A percentile compares a stretch with the other conserved stretches of the same genome.
These are phyloP conservation scores for Aphidius colemani DNA, from an alignment of 2,888 invertebrate genomes.

Conservation along the genomic window DNA sequence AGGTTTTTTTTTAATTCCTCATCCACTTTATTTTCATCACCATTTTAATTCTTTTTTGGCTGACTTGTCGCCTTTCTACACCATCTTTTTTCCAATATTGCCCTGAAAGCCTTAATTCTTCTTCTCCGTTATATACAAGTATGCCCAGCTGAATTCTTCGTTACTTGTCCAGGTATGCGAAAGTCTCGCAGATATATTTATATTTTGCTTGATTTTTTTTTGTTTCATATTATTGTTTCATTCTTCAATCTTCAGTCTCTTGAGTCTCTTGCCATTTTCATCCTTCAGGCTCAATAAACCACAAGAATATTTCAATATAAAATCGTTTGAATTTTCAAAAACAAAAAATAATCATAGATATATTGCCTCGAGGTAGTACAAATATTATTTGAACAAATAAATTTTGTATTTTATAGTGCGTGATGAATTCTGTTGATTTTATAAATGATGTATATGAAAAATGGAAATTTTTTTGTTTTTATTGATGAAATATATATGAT, in stretches of 20 bases:
- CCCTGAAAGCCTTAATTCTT: constrained; percentile 28
- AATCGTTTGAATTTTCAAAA: no score
- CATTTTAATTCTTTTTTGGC: constrained; percentile 1
- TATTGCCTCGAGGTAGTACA: no score
- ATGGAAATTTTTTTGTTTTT: no score
- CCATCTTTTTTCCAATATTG: constrained; percentile 21
- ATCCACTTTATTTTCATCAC: constrained; percentile 19
- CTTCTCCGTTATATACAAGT: constrained; percentile 7
- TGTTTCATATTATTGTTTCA: background rate
- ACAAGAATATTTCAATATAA: no score
- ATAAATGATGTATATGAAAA: no score
- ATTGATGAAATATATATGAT: background rate
- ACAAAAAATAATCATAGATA: no score
- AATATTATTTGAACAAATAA: no score
- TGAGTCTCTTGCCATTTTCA: no score
- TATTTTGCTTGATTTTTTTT: background rate
- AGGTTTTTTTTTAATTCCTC: constrained; percentile 27
- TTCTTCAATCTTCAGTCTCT: no score
- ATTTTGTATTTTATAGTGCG: no score
- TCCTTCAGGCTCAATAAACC: no score
- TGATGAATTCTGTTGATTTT: no score
- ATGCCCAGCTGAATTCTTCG: constrained; percentile 12
- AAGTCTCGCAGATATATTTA: constrained; percentile 5
- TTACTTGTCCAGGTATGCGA: constrained; percentile 20
- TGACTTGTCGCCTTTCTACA: constrained; percentile 21